A percentile compares a stretch with the other conserved stretches of the same genome.
phyloP scores from a whole-genome alignment of 2,888 invertebrate genomes.

The Glaucopsyche alexis region DNA sequence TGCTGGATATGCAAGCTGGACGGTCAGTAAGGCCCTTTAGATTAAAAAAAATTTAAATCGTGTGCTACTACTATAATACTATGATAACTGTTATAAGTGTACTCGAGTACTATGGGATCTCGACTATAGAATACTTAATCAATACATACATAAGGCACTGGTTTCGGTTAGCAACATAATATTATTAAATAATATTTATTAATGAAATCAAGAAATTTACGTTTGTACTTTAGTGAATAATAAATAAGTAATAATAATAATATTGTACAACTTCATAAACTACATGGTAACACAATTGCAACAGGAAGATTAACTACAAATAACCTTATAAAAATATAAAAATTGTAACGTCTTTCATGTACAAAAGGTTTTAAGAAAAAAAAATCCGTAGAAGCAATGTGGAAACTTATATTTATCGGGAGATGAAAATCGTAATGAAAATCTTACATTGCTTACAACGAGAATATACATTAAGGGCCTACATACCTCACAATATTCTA shows the following conservation, averaged over 20 bases:
- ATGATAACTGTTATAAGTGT: too few species aligned
- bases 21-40: too few species aligned
- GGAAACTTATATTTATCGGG: too few species aligned
- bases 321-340: constrained; percentile 21
- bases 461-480: too few species aligned
- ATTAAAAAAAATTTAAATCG: too few species aligned
- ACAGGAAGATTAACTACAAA: background rate
- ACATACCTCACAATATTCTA: too few species aligned
- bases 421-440: too few species aligned
- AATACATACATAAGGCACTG: constrained; percentile 54
- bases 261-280: background rate
- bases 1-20: too few species aligned
- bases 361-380: constrained; percentile 4
- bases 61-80: too few species aligned
- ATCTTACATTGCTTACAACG: too few species aligned
- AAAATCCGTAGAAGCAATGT: background rate
- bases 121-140: constrained; percentile 20
- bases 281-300: constrained; percentile 3
- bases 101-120: too few species aligned
- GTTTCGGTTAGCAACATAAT: constrained; percentile 40
- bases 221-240: constrained; percentile 20
- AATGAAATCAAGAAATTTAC: background rate
- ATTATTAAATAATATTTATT: background rate
- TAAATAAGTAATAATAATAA: background rate
- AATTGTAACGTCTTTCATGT: background rate